Conservation (phyloP, 2,797 vertebrate species). For the Monodelphis domestica region DNA sequence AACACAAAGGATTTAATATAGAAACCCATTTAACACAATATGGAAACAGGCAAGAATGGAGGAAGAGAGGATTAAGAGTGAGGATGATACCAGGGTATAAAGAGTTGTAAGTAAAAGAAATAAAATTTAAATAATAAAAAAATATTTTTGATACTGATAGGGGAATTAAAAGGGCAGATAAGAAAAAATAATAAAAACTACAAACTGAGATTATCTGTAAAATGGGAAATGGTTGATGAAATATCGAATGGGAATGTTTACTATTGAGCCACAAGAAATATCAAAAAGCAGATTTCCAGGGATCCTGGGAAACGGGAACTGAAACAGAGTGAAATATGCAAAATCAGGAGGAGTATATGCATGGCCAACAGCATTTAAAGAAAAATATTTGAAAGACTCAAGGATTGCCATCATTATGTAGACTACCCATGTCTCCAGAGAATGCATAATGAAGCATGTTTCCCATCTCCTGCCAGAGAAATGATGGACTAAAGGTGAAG, state of each 20-base stretch:
- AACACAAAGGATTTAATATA: not conserved
- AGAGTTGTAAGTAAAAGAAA: not conserved
- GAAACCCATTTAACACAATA: not conserved
- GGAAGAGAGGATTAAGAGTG: not conserved
- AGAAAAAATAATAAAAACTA: not conserved
- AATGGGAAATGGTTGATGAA: not conserved
- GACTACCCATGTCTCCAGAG: not conserved
- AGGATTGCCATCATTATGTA: not conserved
- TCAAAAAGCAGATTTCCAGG: not conserved
- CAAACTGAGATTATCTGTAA: not conserved
- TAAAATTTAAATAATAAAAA: not conserved
- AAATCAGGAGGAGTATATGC: not conserved
- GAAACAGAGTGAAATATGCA: not conserved
- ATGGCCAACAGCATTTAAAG: not conserved
- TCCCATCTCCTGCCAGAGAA: not conserved
- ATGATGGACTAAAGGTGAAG: not conserved
- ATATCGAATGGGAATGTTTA: not conserved
- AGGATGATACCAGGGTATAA: not conserved
- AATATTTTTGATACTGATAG: not conserved
- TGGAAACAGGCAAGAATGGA: not conserved
- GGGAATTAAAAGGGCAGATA: not conserved
- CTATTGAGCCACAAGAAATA: not conserved
- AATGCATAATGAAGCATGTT: not conserved
- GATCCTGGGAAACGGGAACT: not conserved
- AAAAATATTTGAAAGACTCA: not conserved